Percentiles rank a stretch among this genome's conserved stretches.
Conservation (phyloP, 1,140 invertebrate genomes). For the Zaprionus lachaisei region DNA sequence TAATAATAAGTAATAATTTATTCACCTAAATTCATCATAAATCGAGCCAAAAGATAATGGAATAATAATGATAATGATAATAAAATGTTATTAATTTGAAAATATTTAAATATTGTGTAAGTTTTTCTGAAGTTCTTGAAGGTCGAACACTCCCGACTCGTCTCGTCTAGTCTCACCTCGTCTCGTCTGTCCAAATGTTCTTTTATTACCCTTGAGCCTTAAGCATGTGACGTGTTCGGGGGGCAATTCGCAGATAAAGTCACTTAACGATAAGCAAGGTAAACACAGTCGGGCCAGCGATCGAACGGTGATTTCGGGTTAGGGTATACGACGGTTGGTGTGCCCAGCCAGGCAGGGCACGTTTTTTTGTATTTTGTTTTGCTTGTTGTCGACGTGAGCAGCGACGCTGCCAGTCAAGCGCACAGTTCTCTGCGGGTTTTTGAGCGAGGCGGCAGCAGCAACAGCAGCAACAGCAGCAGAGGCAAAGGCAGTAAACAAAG, state of each 20-base stretch:
- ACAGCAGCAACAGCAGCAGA: conserved; percentile 1
- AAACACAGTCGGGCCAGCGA: background rate
- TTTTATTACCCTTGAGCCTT: conserved; percentile 5
- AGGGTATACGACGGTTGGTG: conserved; percentile 22
- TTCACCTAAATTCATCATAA: no score
- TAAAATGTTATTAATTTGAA: no score
- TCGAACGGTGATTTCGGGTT: conserved; percentile 6
- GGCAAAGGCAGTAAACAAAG: conserved; percentile 3
- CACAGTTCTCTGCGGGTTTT: conserved; percentile 66
- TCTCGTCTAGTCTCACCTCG: no score
- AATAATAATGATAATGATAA: no score
- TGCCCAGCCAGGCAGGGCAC: background rate
- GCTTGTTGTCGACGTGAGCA: conserved; percentile 59
- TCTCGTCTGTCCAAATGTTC: background rate
- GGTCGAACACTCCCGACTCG: background rate
- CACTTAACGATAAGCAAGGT: conserved; percentile 4
- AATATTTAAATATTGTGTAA: background rate
- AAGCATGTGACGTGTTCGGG: background rate
- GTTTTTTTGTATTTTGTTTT: conserved; percentile 64
- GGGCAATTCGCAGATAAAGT: conserved; percentile 8
- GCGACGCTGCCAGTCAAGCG: conserved; percentile 60
- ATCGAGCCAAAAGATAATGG: no score
- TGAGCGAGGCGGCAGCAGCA: conserved; percentile 49
- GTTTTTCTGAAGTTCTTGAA: background rate
- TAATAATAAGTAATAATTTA: no score